These are phyloP conservation scores for Diorhabda sublineata DNA, from an alignment of 1,140 invertebrate genomes.

Conservation along the genomic window DNA sequence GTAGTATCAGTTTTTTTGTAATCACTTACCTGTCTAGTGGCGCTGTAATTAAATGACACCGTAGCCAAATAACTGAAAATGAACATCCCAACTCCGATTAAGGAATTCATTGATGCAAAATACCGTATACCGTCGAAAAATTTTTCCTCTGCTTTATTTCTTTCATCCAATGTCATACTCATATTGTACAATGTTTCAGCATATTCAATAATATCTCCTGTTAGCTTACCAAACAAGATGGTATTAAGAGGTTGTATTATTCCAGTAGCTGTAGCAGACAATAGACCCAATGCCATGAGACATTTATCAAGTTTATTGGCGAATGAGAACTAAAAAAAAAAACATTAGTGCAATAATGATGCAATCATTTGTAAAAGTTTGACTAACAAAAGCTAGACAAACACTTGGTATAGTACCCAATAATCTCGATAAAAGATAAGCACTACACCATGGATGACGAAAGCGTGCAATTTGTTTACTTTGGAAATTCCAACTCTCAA, in stretches of 20 bases:
- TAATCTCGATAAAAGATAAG: too few species aligned
- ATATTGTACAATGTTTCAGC: slow-evolving; percentile 11
- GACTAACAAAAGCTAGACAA: neutral
- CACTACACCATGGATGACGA: too few species aligned
- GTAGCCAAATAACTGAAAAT: slow-evolving; percentile 60
- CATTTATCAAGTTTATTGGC: slow-evolving; percentile 55
- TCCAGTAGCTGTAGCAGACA: slow-evolving; percentile 58
- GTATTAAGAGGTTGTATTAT: slow-evolving; percentile 63
- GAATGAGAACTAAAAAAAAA: slow-evolving; percentile 55
- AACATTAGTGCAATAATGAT: neutral
- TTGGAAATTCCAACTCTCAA: too few species aligned
- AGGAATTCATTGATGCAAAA: slow-evolving; percentile 57
- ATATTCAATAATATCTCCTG: slow-evolving; percentile 51
- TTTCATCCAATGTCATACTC: neutral
- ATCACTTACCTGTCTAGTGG: slow-evolving; percentile 57
- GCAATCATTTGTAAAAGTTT: neutral
- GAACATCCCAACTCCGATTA: slow-evolving; percentile 57
- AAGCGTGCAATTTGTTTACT: too few species aligned
- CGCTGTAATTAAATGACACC: slow-evolving; percentile 62
- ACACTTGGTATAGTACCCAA: too few species aligned
- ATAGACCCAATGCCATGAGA: slow-evolving; percentile 56
- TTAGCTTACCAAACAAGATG: slow-evolving; percentile 64
- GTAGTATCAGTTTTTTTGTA: too few species aligned
- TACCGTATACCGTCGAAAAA: slow-evolving; percentile 47
- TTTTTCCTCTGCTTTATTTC: slow-evolving; percentile 26